Percentiles rank a stretch among this genome's conserved stretches.
These are phyloP conservation scores for Gnathonemus longibarbis DNA, from an alignment of 2,113 vertebrate genomes.

Conservation along the genomic window DNA sequence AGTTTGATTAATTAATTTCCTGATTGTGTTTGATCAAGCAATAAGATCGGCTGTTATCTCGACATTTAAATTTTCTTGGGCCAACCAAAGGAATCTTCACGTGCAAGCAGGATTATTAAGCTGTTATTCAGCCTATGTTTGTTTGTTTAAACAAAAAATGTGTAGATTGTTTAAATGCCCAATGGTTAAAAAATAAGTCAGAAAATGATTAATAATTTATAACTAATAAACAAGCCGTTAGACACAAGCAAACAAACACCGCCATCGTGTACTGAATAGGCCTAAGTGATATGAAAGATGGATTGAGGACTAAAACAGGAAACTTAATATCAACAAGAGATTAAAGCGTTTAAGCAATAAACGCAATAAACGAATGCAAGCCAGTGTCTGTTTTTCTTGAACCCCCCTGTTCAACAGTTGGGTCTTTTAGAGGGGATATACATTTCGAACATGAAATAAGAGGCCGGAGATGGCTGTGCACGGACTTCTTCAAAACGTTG, in stretches of 20 bases:
- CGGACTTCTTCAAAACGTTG: slow-evolving; percentile 45
- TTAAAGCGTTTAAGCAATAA: not conserved
- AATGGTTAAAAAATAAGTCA: not conserved
- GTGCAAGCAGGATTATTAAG: slow-evolving; percentile 63
- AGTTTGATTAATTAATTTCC: slow-evolving; percentile 96
- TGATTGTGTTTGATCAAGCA: slow-evolving; percentile 95
- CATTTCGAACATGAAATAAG: not conserved
- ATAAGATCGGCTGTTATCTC: slow-evolving; percentile 86
- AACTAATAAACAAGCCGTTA: not conserved
- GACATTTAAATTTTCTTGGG: slow-evolving; percentile 74
- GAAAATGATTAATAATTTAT: not conserved
- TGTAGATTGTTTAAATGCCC: not conserved
- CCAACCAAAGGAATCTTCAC: slow-evolving; percentile 71
- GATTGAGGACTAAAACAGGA: not conserved
- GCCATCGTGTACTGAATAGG: not conserved
- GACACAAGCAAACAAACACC: not conserved
- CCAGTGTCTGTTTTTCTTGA: not conserved
- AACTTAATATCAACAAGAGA: not conserved
- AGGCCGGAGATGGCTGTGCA: slow-evolving; percentile 30
- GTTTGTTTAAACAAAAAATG: not conserved
- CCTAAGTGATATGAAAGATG: not conserved
- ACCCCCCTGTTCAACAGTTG: not conserved
- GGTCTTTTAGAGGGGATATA: not conserved
- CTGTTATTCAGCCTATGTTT: slow-evolving; percentile 30
- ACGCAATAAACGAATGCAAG: not conserved